A percentile compares a stretch with the other conserved stretches of the same genome.
Evolutionary conservation across 1,140 invertebrate species (phyloP).

Genomic region (Mactra quadrangularis): DNA sequence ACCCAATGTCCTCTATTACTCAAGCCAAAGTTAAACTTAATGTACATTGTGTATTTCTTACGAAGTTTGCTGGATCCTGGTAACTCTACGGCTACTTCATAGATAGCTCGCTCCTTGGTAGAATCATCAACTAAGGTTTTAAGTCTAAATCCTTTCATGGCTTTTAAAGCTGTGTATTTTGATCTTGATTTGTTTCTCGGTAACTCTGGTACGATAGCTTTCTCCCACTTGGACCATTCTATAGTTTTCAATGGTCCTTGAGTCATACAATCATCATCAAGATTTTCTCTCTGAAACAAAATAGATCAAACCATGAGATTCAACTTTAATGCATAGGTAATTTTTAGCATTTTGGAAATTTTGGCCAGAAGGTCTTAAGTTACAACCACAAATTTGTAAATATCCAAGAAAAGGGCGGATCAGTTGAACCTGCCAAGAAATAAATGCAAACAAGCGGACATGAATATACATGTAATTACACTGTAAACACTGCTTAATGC

Average conservation of each 20-base stretch:
- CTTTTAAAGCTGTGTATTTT: not conserved
- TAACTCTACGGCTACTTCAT: conserved; percentile 62
- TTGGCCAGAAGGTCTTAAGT: no score
- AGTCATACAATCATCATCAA: conserved; percentile 37
- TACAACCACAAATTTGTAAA: no score
- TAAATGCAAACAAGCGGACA: no score
- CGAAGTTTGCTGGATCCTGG: not conserved
- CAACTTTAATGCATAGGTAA: no score
- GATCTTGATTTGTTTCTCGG: not conserved
- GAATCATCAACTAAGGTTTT: conserved; percentile 42
- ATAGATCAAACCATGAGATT: not conserved
- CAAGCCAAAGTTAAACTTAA: conserved; percentile 8
- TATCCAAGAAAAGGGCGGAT: no score
- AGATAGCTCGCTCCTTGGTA: conserved; percentile 47
- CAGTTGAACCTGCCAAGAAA: no score
- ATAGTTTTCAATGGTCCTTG: conserved; percentile 63
- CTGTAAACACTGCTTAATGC: no score
- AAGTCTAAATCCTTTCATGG: conserved; percentile 15
- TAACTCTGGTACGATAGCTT: conserved; percentile 7
- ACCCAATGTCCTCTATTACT: conserved; percentile 8
- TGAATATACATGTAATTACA: no score
- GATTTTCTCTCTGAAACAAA: conserved; percentile 51
- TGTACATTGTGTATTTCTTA: conserved; percentile 47
- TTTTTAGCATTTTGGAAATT: no score
- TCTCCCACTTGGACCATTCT: conserved; percentile 59